Evolutionary conservation across 1,140 invertebrate genomes (phyloP), one percentile per base, ranked within the genome.

Genomic region (Diploscapter pachys): DNA sequence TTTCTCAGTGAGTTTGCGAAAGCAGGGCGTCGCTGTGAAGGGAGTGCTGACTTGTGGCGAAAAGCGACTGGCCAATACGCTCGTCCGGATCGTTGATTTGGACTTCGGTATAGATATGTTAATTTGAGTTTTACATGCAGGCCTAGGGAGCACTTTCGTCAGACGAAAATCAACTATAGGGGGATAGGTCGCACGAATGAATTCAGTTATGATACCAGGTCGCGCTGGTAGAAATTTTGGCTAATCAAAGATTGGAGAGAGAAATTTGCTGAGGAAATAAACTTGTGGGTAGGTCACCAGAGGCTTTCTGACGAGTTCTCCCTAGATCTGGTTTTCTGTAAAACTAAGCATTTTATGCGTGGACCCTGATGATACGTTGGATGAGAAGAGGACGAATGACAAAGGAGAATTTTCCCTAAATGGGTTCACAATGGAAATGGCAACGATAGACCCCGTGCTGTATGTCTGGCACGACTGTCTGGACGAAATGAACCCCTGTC

Each of bases 381-480:
- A 80, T 59, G 78, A 80, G 71, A 80, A 80, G 73, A 76, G 57
- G 48, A 80, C 79, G 50, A 74, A 80, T 0, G 74, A 73, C 5
- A 63, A 80, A 6, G 83, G 83, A 51, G 61, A 78, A 13, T 85
- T 84, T 66, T 51, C 72, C 48, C 66, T 84, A n/a, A 73, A 76
- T 49, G 83, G 83, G 54, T 63, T 52, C n/a, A 85, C 83, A 49
- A 72, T 74, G 50, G 82, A 84, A 73, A 50, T 83, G 51, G 83
- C 83, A 11, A 73, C 82, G 49, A 85, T 85, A 54, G 82, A 84
- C 73, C 81, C 80, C 8, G 78, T 81, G 48, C 69, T 83, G 8
- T 81, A 83, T 63, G 85, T 83, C 31, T 83, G 82, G 63, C 83
- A 85, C 65, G 65, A 79, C 52, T 83, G 82, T 70, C 72, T 74